These are phyloP conservation scores for Dorcus hopei DNA, from an alignment of 2,888 invertebrate species.

Conservation along the genomic window DNA sequence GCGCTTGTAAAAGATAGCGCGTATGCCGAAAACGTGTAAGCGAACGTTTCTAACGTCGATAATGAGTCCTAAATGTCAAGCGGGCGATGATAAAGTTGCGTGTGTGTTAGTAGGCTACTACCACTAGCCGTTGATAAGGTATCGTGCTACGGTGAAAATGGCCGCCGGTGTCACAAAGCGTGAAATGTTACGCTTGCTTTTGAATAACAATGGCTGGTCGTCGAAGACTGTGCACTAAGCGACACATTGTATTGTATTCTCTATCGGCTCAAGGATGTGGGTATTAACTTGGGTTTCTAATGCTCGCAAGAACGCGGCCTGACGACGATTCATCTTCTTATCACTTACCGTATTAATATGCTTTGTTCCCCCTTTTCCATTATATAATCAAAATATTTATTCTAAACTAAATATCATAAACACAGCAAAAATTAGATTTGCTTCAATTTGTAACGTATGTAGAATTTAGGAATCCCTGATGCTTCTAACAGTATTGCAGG, in stretches of 20 bases:
- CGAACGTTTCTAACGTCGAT: conserved; percentile 8
- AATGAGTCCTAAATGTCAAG: conserved; percentile 17
- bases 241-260: conserved; percentile 34
- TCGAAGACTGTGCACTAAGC: conserved; percentile 31
- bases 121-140: conserved; percentile 31
- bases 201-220: conserved; percentile 43
- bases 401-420: no score
- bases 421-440: no score
- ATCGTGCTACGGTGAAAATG: conserved; percentile 39
- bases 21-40: conserved; percentile 10
- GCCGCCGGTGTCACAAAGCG: conserved; percentile 46
- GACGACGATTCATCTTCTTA: not conserved
- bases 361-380: no score
- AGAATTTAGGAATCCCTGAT: no score
- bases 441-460: no score
- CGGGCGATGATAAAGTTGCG: conserved; percentile 19
- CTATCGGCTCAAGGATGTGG: conserved; percentile 30
- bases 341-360: no score
- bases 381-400: no score
- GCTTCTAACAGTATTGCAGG: no score
- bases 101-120: conserved; percentile 12
- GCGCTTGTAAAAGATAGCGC: conserved; percentile 5
- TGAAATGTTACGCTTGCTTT: conserved; percentile 46
- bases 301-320: conserved; percentile 8
- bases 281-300: conserved; percentile 24